These are phyloP conservation scores for Hydrozoanthus gracilis DNA, from an alignment of 92 coral and sea anemone species.

Conservation along the genomic window DNA sequence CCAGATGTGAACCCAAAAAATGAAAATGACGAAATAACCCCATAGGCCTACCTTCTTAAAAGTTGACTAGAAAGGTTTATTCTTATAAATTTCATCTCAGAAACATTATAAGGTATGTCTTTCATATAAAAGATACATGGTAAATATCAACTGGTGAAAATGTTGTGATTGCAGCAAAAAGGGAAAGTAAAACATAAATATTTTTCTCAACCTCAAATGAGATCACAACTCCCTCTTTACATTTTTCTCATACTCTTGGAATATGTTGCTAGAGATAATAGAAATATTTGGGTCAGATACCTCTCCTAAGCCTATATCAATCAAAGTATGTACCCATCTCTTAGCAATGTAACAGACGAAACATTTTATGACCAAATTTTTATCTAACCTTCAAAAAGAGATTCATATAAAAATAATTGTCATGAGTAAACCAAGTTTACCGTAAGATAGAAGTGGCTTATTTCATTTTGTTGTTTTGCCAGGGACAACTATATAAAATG, in stretches of 20 bases:
- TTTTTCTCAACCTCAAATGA: background rate
- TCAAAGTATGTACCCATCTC: background rate
- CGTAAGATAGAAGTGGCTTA: background rate
- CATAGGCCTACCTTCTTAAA: background rate
- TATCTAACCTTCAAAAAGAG: background rate
- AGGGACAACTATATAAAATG: background rate
- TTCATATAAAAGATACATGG: background rate
- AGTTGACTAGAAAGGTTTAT: background rate
- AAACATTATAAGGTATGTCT: background rate
- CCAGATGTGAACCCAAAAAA: background rate
- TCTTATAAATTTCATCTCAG: background rate
- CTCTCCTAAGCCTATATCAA: background rate
- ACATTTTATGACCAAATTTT: background rate
- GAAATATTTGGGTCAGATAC: background rate
- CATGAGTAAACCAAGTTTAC: background rate
- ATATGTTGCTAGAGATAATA: background rate
- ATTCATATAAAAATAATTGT: background rate
- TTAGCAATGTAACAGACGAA: background rate
- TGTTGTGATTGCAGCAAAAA: background rate
- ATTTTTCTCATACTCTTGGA: background rate
- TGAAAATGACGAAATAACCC: background rate
- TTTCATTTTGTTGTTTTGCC: background rate
- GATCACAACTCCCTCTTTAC: background rate
- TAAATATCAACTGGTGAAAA: background rate
- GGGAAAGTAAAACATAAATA: background rate